Percentiles rank a stretch among this genome's conserved stretches.
These are phyloP conservation scores for Teleogryllus oceanicus DNA, from an alignment of 2,888 invertebrate genomes.

Conservation along the genomic window DNA sequence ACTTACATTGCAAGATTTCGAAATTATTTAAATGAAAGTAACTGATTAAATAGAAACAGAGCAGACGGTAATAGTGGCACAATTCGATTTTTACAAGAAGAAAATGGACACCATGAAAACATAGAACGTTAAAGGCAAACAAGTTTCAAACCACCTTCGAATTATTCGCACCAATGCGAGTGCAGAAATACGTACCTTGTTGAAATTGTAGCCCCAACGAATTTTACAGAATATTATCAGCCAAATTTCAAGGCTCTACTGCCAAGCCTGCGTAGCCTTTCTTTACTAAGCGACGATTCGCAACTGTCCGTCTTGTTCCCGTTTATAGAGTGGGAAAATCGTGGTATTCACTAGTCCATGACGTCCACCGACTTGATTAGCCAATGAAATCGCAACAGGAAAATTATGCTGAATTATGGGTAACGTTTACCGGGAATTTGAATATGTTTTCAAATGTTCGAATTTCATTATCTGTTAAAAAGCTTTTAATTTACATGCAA, in stretches of 20 bases:
- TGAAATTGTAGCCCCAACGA: background rate
- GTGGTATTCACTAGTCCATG: background rate
- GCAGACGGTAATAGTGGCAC: background rate
- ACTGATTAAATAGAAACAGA: background rate
- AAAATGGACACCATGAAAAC: background rate
- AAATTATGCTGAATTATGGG: no score
- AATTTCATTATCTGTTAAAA: no score
- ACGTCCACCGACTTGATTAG: background rate
- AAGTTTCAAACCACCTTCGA: background rate
- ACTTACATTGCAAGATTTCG: no score
- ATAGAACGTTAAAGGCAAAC: background rate
- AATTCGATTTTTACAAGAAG: background rate
- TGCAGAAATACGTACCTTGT: background rate
- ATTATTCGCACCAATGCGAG: background rate
- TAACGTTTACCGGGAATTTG: no score
- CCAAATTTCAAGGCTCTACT: background rate
- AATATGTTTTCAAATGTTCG: no score
- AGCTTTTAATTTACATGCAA: no score
- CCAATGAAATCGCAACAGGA: background rate
- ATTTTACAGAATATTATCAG: background rate
- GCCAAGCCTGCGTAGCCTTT: background rate
- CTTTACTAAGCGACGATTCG: background rate
- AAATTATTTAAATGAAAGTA: no score
- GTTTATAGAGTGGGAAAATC: background rate
- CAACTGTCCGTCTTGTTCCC: background rate